phyloP scores from a whole-genome alignment of 2,797 vertebrate genomes.

The Melanitta fusca region DNA sequence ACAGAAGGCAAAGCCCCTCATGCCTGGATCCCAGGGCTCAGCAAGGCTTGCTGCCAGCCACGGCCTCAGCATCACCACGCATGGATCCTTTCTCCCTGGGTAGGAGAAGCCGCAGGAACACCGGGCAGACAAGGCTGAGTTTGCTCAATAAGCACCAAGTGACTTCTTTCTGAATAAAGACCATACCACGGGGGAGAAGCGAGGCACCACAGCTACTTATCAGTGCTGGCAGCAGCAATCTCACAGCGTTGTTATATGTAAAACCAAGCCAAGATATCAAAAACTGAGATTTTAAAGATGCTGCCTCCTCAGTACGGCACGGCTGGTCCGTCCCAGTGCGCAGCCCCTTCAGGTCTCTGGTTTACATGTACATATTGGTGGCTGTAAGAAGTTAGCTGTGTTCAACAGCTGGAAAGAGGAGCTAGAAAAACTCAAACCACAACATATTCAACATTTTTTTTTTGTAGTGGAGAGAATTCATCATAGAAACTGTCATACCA shows the following conservation, averaged over 20 bases:
- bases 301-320: not conserved
- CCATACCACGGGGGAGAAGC: not conserved
- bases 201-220: not conserved
- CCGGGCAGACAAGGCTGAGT: not conserved
- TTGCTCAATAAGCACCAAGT: not conserved
- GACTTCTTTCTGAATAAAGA: not conserved
- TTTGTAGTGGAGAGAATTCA: not conserved
- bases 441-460: not conserved
- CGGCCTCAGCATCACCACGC: fast-evolving
- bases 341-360: not conserved
- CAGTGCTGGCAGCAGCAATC: not conserved
- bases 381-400: not conserved
- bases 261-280: not conserved
- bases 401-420: not conserved
- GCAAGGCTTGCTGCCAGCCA: not conserved
- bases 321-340: not conserved
- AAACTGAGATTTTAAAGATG: not conserved
- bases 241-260: not conserved
- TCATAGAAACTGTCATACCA: not conserved
- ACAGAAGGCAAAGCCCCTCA: not conserved
- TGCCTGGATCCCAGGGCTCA: not conserved
- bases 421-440: not conserved
- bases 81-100: not conserved
- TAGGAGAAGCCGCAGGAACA: not conserved
- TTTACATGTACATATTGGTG: not conserved